A percentile compares a stretch with the other conserved stretches of the same genome.
Conservation (phyloP, 1,140 invertebrate genomes). For the Philopotamus ludificatus region DNA sequence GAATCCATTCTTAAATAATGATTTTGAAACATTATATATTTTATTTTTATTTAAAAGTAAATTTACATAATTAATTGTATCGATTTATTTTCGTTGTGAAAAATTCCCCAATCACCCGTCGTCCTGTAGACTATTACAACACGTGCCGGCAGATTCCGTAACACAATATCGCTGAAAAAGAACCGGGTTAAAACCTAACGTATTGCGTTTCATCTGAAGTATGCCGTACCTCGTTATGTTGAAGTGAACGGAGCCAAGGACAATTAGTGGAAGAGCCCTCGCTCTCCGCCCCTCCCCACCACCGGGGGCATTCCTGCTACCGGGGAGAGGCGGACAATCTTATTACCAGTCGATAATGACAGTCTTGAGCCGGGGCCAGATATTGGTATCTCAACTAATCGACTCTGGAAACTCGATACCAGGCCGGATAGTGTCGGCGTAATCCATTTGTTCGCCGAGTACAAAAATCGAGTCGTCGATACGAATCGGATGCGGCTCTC, state of each 20-base stretch:
- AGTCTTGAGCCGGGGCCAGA: constrained; percentile 8
- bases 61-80: too few species aligned
- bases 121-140: too few species aligned
- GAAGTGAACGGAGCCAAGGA: constrained; percentile 25
- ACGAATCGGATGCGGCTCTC: too few species aligned
- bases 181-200: constrained; percentile 18
- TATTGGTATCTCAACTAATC: constrained; percentile 23
- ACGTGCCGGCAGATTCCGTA: not conserved
- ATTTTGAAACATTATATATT: too few species aligned
- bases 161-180: not conserved
- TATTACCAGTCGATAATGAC: constrained; percentile 32
- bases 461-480: too few species aligned
- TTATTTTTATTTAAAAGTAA: too few species aligned
- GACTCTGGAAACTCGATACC: constrained; percentile 19
- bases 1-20: too few species aligned
- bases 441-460: constrained; percentile 17
- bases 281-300: too few species aligned
- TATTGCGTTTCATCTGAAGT: constrained; percentile 18
- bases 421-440: constrained; percentile 22
- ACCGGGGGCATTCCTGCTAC: too few species aligned
- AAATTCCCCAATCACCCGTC: too few species aligned
- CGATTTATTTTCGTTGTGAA: too few species aligned
- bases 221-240: constrained; percentile 19
- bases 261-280: constrained; percentile 27
- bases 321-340: constrained; percentile 27